phyloP scores from a whole-genome alignment of 2,888 invertebrate genomes.

The Colostygia pectinataria region DNA sequence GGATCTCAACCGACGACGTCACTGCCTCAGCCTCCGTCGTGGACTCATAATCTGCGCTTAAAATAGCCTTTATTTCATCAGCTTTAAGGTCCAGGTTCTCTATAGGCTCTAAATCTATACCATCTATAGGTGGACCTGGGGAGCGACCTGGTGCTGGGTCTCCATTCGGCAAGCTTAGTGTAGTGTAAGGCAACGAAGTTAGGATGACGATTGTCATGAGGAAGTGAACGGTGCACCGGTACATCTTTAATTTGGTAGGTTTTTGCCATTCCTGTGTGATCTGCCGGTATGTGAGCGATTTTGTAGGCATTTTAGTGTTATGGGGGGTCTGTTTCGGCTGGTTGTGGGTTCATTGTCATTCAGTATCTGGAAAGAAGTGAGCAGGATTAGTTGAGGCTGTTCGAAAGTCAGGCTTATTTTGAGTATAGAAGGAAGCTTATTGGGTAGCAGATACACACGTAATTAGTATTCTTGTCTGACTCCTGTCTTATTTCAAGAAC shows the following conservation, averaged over 20 bases:
- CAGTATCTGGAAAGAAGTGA: conserved; percentile 38
- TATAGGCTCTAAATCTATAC: background rate
- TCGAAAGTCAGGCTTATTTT: no score
- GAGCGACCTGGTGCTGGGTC: conserved; percentile 87
- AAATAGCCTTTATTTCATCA: conserved; percentile 44
- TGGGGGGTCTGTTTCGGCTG: conserved; percentile 16
- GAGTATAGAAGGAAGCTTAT: no score
- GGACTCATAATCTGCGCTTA: conserved; percentile 49
- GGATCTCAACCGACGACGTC: conserved; percentile 43
- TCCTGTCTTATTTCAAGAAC: no score
- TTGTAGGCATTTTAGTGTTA: conserved; percentile 41
- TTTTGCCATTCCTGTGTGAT: conserved; percentile 43
- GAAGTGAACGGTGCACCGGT: conserved; percentile 40
- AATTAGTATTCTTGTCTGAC: no score
- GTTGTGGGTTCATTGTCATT: conserved; percentile 35
- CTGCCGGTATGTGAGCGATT: conserved; percentile 24
- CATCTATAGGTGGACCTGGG: conserved; percentile 81
- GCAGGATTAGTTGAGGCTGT: background rate
- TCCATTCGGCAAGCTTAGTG: conserved; percentile 75
- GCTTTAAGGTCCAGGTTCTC: conserved; percentile 37
- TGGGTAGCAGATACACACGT: no score
- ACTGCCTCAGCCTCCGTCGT: conserved; percentile 40
- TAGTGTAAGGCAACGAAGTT: conserved; percentile 69
- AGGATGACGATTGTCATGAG: conserved; percentile 57
- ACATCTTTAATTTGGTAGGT: conserved; percentile 57